A percentile compares a stretch with the other conserved stretches of the same genome.
phyloP scores from a whole-genome alignment of 2,888 invertebrate genomes.

The Dugesia japonica region DNA sequence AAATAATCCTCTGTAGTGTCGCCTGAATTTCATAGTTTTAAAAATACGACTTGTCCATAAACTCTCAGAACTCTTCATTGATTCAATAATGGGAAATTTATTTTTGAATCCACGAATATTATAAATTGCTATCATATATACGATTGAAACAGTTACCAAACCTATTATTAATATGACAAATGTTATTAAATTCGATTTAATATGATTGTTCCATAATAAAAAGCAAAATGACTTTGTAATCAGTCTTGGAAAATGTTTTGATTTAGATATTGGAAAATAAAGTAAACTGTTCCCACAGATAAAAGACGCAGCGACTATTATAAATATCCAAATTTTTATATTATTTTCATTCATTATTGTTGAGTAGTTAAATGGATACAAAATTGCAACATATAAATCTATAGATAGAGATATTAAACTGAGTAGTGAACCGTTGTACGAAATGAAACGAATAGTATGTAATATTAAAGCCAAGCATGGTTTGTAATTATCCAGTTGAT shows the following conservation, averaged over 20 bases:
- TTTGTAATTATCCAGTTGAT: neutral
- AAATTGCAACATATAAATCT: neutral
- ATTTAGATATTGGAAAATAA: conserved; percentile 10
- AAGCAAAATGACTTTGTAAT: neutral
- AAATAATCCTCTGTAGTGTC: conserved; percentile 8
- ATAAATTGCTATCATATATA: conserved; percentile 3
- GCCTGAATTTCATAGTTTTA: neutral
- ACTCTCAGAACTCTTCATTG: neutral
- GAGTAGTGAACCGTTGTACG: conserved; percentile 4
- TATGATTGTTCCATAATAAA: conserved; percentile 1
- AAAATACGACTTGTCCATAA: neutral
- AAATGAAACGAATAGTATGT: neutral
- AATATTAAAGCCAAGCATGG: conserved; percentile 4
- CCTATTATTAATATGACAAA: neutral
- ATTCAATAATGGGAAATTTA: neutral
- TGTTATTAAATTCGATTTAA: neutral
- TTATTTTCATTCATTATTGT: neutral
- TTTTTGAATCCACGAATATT: neutral
- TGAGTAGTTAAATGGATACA: neutral
- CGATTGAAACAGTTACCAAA: neutral
- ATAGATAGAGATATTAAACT: neutral
- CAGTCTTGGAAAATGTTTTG: neutral
- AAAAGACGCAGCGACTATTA: neutral
- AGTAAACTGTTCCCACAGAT: neutral
- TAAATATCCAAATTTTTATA: neutral